Evolutionary conservation across 2,797 vertebrate species (phyloP).

Genomic region (Hydrolagus colliei): DNA sequence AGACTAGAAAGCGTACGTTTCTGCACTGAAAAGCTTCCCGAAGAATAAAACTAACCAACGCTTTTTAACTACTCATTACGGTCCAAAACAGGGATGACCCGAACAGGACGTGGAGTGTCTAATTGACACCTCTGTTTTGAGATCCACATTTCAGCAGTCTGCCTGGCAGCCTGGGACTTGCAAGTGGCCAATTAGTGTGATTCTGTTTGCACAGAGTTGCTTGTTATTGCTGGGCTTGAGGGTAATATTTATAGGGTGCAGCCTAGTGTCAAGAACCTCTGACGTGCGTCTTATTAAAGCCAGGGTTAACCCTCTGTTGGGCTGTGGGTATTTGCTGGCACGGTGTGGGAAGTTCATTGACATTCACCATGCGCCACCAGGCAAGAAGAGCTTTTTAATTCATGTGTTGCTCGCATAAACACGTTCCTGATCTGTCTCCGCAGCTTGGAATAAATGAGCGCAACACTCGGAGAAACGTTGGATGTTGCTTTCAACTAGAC

Average conservation of each 20-base stretch:
- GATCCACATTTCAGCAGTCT: slow-evolving; percentile 19
- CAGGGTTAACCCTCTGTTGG: background rate
- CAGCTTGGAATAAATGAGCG: too few relatives aligned
- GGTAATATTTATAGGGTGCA: slow-evolving; percentile 23
- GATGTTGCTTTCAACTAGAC: too few relatives aligned
- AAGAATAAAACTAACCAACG: background rate
- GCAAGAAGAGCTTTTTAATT: background rate
- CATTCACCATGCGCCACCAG: background rate
- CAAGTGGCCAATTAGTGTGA: slow-evolving; percentile 2
- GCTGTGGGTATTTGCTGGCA: background rate
- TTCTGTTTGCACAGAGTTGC: slow-evolving; percentile 7
- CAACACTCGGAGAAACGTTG: too few relatives aligned
- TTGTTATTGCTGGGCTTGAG: slow-evolving; percentile 12
- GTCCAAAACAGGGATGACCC: background rate
- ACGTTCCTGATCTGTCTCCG: too few relatives aligned
- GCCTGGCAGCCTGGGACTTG: slow-evolving; percentile 11
- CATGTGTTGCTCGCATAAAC: background rate
- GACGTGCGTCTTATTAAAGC: slow-evolving; percentile 21
- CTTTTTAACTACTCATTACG: slow-evolving; percentile 29
- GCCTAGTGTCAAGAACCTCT: background rate
- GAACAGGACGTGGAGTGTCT: background rate
- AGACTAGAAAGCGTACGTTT: too few relatives aligned
- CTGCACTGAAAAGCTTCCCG: too few relatives aligned
- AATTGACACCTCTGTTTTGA: slow-evolving; percentile 27
- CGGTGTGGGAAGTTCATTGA: background rate